Conservation (phyloP, 2,797 vertebrate genomes). For the Xenentodon cancila region DNA sequence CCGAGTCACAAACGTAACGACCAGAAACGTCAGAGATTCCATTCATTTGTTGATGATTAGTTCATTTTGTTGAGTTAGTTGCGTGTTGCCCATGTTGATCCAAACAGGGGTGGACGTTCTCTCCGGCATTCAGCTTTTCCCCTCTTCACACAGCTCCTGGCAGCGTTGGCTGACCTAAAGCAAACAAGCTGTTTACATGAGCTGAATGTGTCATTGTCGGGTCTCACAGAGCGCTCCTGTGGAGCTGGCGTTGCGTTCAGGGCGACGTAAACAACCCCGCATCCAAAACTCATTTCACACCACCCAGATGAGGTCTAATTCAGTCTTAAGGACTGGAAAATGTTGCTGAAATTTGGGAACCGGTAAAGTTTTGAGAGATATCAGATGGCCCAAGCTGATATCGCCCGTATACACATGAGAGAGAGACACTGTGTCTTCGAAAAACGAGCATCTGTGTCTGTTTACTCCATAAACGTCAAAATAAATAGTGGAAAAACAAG, state of each 20-base stretch:
- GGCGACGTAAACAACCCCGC: neutral
- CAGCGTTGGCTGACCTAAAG: conserved; percentile 1
- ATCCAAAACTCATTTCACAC: conserved; percentile 13
- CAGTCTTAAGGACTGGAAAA: neutral
- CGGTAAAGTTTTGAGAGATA: no score
- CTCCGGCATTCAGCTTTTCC: conserved; percentile 20
- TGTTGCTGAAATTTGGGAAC: neutral
- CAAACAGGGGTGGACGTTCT: conserved; percentile 26
- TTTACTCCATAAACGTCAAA: no score
- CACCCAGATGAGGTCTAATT: neutral
- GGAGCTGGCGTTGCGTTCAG: conserved; percentile 27
- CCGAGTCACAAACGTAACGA: conserved; percentile 1
- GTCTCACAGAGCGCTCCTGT: conserved; percentile 13
- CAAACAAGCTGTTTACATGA: conserved; percentile 54
- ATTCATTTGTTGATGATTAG: conserved; percentile 26
- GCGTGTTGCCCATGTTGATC: conserved; percentile 29
- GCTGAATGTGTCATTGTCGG: conserved; percentile 24
- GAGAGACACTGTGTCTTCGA: no score
- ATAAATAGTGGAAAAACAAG: no score
- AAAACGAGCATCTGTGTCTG: no score
- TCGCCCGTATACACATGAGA: no score
- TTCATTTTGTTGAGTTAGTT: conserved; percentile 41
- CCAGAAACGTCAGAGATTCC: conserved; percentile 6
- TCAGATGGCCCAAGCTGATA: no score
- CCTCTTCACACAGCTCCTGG: conserved; percentile 23